These are phyloP conservation scores for Caloenas nicobarica DNA, from an alignment of 2,113 vertebrate species.

Conservation along the genomic window DNA sequence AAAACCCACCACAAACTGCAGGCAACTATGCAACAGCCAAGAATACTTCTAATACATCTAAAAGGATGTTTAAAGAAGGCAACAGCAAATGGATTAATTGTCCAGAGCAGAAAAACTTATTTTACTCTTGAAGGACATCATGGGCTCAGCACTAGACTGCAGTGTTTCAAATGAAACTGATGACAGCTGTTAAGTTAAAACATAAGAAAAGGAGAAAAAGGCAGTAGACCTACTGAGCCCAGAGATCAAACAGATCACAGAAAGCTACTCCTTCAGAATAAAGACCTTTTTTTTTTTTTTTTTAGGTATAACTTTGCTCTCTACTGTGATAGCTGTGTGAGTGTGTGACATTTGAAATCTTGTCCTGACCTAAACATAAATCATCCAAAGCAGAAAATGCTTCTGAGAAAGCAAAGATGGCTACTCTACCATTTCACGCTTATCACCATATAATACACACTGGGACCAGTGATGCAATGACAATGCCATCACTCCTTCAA, in stretches of 20 bases:
- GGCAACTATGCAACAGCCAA: background rate
- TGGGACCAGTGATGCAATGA: background rate
- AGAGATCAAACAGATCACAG: constrained; percentile 9
- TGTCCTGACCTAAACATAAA: background rate
- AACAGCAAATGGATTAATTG: background rate
- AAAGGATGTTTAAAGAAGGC: background rate
- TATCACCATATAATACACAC: background rate
- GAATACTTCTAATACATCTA: background rate
- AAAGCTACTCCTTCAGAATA: background rate
- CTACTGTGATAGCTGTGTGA: background rate
- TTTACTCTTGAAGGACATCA: background rate
- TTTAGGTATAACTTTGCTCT: background rate
- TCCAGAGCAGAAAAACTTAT: background rate
- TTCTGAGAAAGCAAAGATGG: background rate
- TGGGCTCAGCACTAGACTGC: background rate
- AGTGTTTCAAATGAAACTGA: background rate
- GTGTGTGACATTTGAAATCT: background rate
- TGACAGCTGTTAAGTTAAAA: background rate
- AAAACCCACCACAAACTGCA: background rate
- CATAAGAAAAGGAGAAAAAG: background rate
- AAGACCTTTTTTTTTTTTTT: background rate
- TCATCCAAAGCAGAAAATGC: background rate
- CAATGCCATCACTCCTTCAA: background rate
- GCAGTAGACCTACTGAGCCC: background rate
- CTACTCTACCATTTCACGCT: background rate